Percentiles rank a stretch among this genome's conserved stretches.
Evolutionary conservation across 2,888 invertebrate genomes (phyloP).

Genomic region (Scaptomyza reducta): DNA sequence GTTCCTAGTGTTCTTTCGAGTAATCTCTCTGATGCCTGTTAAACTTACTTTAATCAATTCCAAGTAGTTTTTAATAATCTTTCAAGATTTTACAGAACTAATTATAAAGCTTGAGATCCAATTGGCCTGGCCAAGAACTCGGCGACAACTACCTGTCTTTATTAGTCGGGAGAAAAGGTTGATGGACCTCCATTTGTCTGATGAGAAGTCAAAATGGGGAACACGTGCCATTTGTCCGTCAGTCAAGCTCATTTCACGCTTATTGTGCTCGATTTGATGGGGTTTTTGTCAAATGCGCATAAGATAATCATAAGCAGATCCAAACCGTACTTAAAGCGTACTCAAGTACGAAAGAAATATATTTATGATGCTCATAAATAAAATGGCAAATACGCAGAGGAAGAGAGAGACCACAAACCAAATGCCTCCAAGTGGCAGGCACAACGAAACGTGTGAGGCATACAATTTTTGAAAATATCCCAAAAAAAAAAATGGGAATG

Average conservation of each 20-base stretch:
- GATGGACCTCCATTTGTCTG: conserved; percentile 27
- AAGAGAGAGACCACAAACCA: conserved; percentile 20
- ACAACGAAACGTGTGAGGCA: conserved; percentile 68
- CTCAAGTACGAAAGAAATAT: conserved; percentile 48
- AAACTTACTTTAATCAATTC: background rate
- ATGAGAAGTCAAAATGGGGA: conserved; percentile 33
- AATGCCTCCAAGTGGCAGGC: conserved; percentile 32
- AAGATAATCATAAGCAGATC: conserved; percentile 66
- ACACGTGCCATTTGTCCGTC: conserved; percentile 70
- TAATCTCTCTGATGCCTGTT: too few species aligned
- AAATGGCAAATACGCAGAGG: conserved; percentile 55
- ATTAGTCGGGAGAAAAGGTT: conserved; percentile 27
- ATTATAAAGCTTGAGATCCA: background rate
- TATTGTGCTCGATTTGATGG: conserved; percentile 20
- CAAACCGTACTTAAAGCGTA: conserved; percentile 51
- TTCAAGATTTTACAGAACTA: background rate
- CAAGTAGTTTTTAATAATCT: background rate
- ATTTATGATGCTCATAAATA: conserved; percentile 78
- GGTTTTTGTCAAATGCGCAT: conserved; percentile 47
- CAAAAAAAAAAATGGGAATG: conserved; percentile 10
- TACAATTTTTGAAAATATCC: conserved; percentile 52
- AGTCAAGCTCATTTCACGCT: conserved; percentile 36
- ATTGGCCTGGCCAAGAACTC: background rate
- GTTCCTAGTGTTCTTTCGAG: too few species aligned
- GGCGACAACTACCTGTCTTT: conserved; percentile 5